These are phyloP conservation scores for Bombus fervidus DNA, from an alignment of 1,140 invertebrate genomes.

Conservation along the genomic window DNA sequence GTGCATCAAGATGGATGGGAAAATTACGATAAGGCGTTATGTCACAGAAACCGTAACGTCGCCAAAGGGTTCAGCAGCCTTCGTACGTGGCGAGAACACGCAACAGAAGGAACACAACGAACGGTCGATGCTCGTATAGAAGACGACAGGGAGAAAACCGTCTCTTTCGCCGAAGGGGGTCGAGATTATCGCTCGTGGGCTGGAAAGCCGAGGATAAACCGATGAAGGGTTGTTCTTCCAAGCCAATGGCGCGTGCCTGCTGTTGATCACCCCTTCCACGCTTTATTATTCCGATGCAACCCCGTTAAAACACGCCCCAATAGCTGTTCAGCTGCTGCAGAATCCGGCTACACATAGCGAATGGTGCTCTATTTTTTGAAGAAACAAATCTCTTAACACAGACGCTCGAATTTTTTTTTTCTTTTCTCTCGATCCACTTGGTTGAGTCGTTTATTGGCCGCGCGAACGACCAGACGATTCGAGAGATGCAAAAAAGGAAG, in stretches of 20 bases:
- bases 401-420: constrained; percentile 2
- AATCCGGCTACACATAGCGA: constrained; percentile 14
- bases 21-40: constrained; percentile 23
- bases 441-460: constrained; percentile 20
- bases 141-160: constrained; percentile 18
- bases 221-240: constrained; percentile 76
- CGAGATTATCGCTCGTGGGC: constrained; percentile 59
- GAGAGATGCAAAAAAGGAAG: background rate
- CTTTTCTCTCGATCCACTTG: background rate
- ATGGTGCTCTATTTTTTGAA: background rate
- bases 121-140: background rate
- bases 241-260: constrained; percentile 75
- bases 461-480: background rate
- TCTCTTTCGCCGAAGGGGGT: constrained; percentile 42
- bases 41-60: constrained; percentile 20
- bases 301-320: constrained; percentile 65
- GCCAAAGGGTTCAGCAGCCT: constrained; percentile 43
- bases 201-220: constrained; percentile 72
- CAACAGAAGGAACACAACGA: background rate
- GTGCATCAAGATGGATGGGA: constrained; percentile 9
- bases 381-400: constrained; percentile 11
- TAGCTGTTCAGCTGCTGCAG: constrained; percentile 56
- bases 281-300: constrained; percentile 63
- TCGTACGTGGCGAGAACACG: background rate
- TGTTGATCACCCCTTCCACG: constrained; percentile 57